phyloP scores from a whole-genome alignment of 2,888 invertebrate genomes.

The Eilema sororculum region DNA sequence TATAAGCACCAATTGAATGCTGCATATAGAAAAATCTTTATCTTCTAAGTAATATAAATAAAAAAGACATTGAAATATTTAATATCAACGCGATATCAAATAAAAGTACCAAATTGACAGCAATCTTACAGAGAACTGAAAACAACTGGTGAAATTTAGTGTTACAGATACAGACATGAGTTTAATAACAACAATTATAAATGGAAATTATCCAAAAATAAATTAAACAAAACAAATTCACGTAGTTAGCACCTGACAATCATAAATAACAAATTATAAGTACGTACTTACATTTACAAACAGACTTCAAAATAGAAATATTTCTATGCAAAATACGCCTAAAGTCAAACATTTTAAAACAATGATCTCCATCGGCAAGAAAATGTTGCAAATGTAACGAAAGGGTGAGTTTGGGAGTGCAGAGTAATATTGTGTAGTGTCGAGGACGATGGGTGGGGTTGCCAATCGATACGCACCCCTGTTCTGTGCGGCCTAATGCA shows the following conservation, averaged over 20 bases:
- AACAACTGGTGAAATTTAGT: too few species aligned
- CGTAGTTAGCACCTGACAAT: background rate
- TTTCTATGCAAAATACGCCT: slow-evolving; percentile 33
- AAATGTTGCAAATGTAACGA: slow-evolving; percentile 73
- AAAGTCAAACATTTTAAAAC: slow-evolving; percentile 63
- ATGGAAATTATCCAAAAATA: too few species aligned
- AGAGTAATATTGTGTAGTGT: slow-evolving; percentile 73
- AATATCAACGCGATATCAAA: too few species aligned
- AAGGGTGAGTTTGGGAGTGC: slow-evolving; percentile 72
- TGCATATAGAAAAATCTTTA: too few species aligned
- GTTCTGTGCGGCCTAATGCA: slow-evolving; percentile 73
- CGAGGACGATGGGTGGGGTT: slow-evolving; percentile 63
- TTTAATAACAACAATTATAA: too few species aligned
- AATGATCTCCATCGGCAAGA: slow-evolving; percentile 65
- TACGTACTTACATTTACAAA: background rate
- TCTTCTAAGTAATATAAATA: too few species aligned
- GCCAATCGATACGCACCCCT: slow-evolving; percentile 84
- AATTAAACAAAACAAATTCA: background rate
- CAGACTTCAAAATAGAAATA: background rate
- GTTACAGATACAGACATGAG: background rate
- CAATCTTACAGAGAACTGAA: too few species aligned
- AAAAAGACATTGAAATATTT: too few species aligned
- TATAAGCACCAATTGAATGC: too few species aligned
- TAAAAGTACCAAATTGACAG: too few species aligned
- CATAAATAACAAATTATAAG: background rate